A percentile compares a stretch with the other conserved stretches of the same genome.
Conservation (phyloP, 2,797 vertebrate genomes). For the Sylvilagus floridanus region DNA sequence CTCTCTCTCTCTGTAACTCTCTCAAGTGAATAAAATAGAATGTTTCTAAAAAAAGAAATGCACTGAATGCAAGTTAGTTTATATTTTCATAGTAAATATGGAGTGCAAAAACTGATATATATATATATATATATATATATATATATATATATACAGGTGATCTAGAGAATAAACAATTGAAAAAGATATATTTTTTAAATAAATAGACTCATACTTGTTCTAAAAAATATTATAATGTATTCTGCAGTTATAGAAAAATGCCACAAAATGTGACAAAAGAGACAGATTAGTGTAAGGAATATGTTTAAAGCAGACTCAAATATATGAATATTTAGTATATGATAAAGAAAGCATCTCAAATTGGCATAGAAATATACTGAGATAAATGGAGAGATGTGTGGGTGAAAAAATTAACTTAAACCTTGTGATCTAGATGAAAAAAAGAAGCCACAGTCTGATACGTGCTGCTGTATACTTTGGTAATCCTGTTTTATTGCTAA, state of each 20-base stretch:
- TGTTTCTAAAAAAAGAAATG: not conserved
- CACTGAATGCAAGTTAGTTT: not conserved
- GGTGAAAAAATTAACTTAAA: not conserved
- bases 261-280: slow-evolving; percentile 29
- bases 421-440: not conserved
- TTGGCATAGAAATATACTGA: slow-evolving; percentile 16
- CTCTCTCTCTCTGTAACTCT: too few species aligned
- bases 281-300: slow-evolving; percentile 19
- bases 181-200: not conserved
- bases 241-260: slow-evolving; percentile 53
- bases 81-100: not conserved
- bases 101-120: not conserved
- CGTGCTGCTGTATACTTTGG: not conserved
- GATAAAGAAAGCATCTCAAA: slow-evolving; percentile 26
- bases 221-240: slow-evolving; percentile 57
- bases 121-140: not conserved
- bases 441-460: not conserved
- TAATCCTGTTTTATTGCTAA: not conserved
- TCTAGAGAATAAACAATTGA: slow-evolving; percentile 4
- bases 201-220: not conserved
- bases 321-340: slow-evolving; percentile 41
- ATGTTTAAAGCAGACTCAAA: slow-evolving; percentile 11
- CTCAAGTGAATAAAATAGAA: too few species aligned
- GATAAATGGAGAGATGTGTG: slow-evolving; percentile 34
- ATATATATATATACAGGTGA: not conserved